Percentiles rank a stretch among this genome's conserved stretches.
These are phyloP conservation scores for Mnemiopsis leidyi DNA, from an alignment of 37 sponge, comb jelly and placozoan species.

Conservation along the genomic window DNA sequence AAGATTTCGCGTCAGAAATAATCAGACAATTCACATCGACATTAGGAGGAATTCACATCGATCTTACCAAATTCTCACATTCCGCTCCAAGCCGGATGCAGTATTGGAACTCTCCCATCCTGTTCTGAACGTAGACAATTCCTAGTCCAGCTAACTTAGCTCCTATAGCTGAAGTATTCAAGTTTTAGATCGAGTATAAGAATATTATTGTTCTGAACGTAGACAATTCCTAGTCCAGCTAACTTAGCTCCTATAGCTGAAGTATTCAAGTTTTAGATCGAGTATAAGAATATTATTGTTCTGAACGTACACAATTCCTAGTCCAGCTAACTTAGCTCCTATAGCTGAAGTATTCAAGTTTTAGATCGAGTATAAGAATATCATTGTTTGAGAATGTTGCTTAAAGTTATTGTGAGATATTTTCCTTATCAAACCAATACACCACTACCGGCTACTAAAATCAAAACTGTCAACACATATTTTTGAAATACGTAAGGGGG, in stretches of 20 bases:
- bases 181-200: no score
- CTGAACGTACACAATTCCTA: constrained; percentile 53
- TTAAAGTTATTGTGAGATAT: no score
- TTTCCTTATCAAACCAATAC: no score
- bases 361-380: no score
- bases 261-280: background rate
- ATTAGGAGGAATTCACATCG: background rate
- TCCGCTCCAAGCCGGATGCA: constrained; percentile 36
- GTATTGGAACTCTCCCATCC: constrained; percentile 14
- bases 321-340: constrained; percentile 18
- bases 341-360: background rate
- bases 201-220: constrained; percentile 62
- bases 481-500: no score
- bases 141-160: constrained; percentile 23
- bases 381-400: no score
- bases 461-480: no score
- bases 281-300: no score
- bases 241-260: background rate
- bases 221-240: constrained; percentile 50
- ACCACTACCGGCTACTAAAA: no score
- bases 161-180: background rate
- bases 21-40: background rate
- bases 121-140: constrained; percentile 58
- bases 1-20: no score
- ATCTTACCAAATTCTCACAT: constrained; percentile 40